Percentiles rank a stretch among this genome's conserved stretches.
These are phyloP conservation scores for Rhynchonycteris naso DNA, from an alignment of 2,797 vertebrate species.

Conservation along the genomic window DNA sequence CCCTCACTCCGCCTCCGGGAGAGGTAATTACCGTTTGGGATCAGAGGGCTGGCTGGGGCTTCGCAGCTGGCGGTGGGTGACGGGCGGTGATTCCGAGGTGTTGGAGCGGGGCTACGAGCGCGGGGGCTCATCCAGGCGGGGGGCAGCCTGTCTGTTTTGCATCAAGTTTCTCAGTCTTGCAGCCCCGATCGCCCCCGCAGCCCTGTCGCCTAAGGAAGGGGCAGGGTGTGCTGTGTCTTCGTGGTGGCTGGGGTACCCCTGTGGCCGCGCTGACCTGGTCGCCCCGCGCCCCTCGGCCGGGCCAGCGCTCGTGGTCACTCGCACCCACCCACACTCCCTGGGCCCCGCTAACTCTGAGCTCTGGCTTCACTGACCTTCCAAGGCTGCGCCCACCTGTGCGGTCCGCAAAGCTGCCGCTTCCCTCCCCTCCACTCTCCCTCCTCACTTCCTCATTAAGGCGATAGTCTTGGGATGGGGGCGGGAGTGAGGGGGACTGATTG, in stretches of 20 bases:
- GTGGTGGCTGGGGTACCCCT: background rate
- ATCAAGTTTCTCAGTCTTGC: conserved; percentile 65
- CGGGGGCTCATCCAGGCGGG: background rate
- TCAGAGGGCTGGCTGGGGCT: conserved; percentile 29
- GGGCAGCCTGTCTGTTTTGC: conserved; percentile 33
- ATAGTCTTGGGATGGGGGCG: too few relatives aligned
- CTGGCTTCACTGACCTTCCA: conserved; percentile 2
- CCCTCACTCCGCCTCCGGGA: conserved; percentile 59
- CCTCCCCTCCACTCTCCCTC: background rate
- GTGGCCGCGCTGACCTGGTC: background rate
- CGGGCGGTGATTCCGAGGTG: background rate
- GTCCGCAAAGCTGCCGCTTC: background rate
- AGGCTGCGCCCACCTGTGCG: conserved; percentile 35
- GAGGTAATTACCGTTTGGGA: conserved; percentile 69
- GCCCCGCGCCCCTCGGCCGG: background rate
- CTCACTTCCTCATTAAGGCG: background rate
- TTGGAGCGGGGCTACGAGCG: background rate
- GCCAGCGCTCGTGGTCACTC: background rate
- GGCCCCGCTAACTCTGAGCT: background rate
- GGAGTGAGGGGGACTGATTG: background rate
- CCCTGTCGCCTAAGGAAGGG: background rate
- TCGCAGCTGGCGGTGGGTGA: background rate
- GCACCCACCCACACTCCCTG: too few relatives aligned
- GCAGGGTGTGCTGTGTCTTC: background rate
- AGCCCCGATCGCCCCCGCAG: background rate